Evolutionary conservation across 2,797 vertebrate genomes (phyloP).

Genomic region (Anguilla anguilla): DNA sequence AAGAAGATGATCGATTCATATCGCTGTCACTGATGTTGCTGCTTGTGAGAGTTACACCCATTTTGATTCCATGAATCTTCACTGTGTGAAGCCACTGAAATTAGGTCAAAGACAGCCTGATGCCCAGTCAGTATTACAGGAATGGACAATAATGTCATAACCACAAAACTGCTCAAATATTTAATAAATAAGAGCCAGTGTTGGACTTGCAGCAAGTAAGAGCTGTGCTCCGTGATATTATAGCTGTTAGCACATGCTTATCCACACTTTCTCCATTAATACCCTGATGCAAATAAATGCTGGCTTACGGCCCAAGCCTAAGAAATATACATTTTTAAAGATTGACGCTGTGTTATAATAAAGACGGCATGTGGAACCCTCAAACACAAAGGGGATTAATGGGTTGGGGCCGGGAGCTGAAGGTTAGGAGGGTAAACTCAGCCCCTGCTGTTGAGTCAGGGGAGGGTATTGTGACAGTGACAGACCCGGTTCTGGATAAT

Average conservation of each 20-base stretch:
- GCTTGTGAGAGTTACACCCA: background rate
- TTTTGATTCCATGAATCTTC: background rate
- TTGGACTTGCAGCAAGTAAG: background rate
- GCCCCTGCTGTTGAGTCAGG: constrained; percentile 28
- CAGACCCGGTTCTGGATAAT: constrained; percentile 32
- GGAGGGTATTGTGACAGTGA: constrained; percentile 35
- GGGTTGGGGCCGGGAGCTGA: constrained; percentile 34
- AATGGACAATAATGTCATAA: background rate
- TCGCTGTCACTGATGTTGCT: background rate
- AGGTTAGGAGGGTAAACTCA: constrained; percentile 37
- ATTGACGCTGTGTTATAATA: background rate
- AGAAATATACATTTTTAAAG: background rate
- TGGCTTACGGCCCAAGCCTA: background rate
- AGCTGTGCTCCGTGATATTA: background rate
- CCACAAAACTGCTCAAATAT: background rate
- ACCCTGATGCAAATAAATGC: background rate
- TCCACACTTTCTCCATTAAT: background rate
- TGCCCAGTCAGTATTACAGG: background rate
- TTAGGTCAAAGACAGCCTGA: background rate
- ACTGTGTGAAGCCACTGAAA: background rate
- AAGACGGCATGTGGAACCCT: constrained; percentile 8
- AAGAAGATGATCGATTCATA: background rate
- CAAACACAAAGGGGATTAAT: constrained; percentile 32
- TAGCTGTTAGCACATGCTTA: background rate
- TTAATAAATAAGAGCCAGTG: background rate